Evolutionary conservation across 2,113 vertebrate species (phyloP), one percentile per base, ranked within the genome.

Genomic region (Candoia aspera): DNA sequence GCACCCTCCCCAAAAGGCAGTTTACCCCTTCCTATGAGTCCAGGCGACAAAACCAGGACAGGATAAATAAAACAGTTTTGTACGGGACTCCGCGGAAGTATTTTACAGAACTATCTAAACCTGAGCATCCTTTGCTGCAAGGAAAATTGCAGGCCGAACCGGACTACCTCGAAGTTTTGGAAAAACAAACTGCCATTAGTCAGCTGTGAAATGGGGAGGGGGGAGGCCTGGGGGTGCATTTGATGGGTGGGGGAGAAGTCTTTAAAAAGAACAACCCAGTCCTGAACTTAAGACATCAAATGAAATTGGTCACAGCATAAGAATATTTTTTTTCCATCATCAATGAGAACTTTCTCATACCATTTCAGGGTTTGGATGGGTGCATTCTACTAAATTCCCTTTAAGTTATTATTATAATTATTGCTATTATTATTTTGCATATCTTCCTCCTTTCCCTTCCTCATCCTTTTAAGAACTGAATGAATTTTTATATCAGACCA

Each of bases 141-240:
- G 98, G 98, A 94, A 99, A 99, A 96, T 97, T 98, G 96, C 99
- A 99, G 96, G 98, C 98, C 93, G 99, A 99, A 97, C 99, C 99
- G 92, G 99, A 99, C 98, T 99, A 99, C 98, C 98, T 99, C 98
- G 99, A 99, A 97, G 98, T 99, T 98, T 98, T 99, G 98, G 99
- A 99, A 97, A 99, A 99, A 98, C 99, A 99, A 97, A 99, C 99
- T 98, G 98, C 99, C 57, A 99, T 99, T 98, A 99, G 99, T 98
- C 96, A 97, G 94, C 95, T 97, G 94, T 97, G 95, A 97, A 93
- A 92, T 94, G 92, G 62, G 46, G 37, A 53, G 23, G 1, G 85
- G n/a, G 60, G 1, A 90, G 92, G 86, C 90, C 91, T 79, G 93
- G 95, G 89, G 24, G 26, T 90, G 85, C 73, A 86, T 93, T 96